Conservation (phyloP, 2,888 invertebrate species). For the Dynastes hyllus region DNA sequence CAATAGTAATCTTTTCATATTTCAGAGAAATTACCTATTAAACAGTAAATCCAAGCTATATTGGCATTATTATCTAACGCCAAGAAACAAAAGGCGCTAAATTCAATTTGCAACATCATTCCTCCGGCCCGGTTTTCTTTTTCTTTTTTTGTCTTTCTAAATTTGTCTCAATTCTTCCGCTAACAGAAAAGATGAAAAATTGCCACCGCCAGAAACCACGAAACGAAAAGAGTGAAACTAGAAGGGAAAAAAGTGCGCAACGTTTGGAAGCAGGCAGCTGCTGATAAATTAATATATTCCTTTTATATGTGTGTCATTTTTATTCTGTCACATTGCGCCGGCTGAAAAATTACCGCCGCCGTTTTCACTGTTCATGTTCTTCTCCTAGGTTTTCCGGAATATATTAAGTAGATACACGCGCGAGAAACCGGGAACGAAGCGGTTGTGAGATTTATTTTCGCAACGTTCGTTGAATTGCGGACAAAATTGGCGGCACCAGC, state of each 20-base stretch:
- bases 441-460: slow-evolving; percentile 17
- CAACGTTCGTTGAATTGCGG: slow-evolving; percentile 5
- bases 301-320: slow-evolving; percentile 42
- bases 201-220: slow-evolving; percentile 7
- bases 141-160: background rate
- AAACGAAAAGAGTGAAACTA: slow-evolving; percentile 17
- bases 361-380: slow-evolving; percentile 32
- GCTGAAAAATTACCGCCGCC: slow-evolving; percentile 35
- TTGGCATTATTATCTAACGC: background rate
- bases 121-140: background rate
- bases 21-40: background rate
- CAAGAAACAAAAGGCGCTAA: background rate
- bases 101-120: slow-evolving; percentile 25
- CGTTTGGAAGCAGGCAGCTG: slow-evolving; percentile 31
- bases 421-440: background rate
- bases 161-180: slow-evolving; percentile 42
- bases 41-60: background rate
- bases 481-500: background rate
- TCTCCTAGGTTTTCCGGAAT: slow-evolving; percentile 15
- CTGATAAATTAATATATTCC: slow-evolving; percentile 45
- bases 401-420: slow-evolving; percentile 26
- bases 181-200: slow-evolving; percentile 26
- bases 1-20: too few relatives aligned
- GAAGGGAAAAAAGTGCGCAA: slow-evolving; percentile 32
- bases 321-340: slow-evolving; percentile 39